phyloP scores from a whole-genome alignment of 2,797 vertebrate genomes.

The Pangasius sanitwongsei region DNA sequence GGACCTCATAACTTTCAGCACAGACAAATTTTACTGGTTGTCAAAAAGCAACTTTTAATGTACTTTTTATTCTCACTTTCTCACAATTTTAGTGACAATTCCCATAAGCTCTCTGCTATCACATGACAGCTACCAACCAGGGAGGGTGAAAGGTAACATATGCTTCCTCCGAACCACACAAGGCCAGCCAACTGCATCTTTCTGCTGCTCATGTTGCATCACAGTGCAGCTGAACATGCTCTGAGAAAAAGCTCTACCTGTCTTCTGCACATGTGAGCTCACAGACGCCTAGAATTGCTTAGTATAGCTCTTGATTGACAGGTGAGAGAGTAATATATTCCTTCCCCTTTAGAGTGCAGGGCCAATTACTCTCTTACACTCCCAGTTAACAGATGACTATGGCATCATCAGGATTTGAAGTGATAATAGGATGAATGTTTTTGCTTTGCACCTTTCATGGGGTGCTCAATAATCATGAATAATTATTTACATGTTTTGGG shows the following conservation, averaged over 20 bases:
- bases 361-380: background rate
- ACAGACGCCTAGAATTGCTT: background rate
- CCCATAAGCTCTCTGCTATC: background rate
- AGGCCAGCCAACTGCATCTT: background rate
- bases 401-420: background rate
- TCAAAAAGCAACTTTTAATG: slow-evolving; percentile 4
- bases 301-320: background rate
- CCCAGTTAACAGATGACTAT: background rate
- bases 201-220: background rate
- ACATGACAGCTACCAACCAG: background rate
- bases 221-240: background rate
- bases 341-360: background rate
- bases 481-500: background rate
- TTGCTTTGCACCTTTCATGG: background rate
- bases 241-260: background rate
- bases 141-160: background rate
- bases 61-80: background rate
- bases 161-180: background rate
- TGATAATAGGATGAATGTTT: background rate
- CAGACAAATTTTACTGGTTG: background rate
- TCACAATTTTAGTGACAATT: background rate
- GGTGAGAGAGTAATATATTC: background rate
- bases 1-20: background rate
- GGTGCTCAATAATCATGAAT: background rate
- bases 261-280: background rate